These are phyloP conservation scores for Platycnemis pennipes DNA, from an alignment of 2,888 invertebrate species.

Conservation along the genomic window DNA sequence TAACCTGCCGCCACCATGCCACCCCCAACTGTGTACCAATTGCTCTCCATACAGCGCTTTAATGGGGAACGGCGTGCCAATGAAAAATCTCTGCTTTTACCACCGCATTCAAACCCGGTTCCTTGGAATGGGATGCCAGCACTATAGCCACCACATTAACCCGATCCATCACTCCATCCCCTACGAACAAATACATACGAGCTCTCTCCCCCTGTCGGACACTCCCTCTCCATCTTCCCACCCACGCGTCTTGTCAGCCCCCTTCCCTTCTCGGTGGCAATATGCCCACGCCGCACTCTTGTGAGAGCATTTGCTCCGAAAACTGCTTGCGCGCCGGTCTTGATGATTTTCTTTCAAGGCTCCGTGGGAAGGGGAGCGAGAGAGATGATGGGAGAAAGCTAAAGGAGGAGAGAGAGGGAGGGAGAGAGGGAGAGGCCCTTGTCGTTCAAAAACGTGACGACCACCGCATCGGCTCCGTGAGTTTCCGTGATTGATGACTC, in stretches of 20 bases:
- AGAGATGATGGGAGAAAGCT: neutral
- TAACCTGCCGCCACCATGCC: too few relatives aligned
- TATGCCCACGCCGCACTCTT: neutral
- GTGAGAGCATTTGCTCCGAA: neutral
- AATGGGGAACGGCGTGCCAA: too few relatives aligned
- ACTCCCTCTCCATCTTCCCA: neutral
- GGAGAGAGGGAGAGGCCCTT: neutral
- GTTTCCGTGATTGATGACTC: conserved; percentile 67
- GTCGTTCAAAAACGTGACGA: conserved; percentile 63
- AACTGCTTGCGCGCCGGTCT: conserved; percentile 1
- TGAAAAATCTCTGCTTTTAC: too few relatives aligned
- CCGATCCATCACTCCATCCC: too few relatives aligned
- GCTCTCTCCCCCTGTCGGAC: neutral
- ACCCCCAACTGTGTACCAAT: too few relatives aligned
- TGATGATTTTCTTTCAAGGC: conserved; percentile 57
- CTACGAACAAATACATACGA: neutral
- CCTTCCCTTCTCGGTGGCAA: neutral
- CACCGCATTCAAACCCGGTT: too few relatives aligned
- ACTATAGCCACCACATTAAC: too few relatives aligned
- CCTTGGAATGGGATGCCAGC: too few relatives aligned
- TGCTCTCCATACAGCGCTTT: too few relatives aligned
- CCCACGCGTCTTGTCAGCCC: neutral
- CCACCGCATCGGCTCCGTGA: conserved; percentile 63
- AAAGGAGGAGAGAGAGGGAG: neutral
- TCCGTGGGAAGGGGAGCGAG: neutral